Conservation (phyloP, 2,888 invertebrate species). For the Teleiodes luculella region DNA sequence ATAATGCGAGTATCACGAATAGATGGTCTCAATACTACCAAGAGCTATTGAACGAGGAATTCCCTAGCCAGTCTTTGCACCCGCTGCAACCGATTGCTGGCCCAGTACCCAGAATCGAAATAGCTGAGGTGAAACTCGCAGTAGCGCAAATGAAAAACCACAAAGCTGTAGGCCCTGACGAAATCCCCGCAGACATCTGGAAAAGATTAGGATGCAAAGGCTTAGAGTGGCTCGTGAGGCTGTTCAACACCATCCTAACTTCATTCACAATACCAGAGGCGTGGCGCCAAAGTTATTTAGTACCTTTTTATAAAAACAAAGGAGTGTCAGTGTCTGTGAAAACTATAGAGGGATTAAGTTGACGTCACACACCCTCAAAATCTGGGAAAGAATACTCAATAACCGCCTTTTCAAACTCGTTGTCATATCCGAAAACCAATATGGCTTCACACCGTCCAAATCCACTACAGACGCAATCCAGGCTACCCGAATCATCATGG, state of each 20-base stretch:
- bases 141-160: not conserved
- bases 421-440: not conserved
- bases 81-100: conserved; percentile 14
- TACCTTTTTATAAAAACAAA: conserved; percentile 13
- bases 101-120: not conserved
- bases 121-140: not conserved
- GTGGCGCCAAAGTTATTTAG: conserved; percentile 10
- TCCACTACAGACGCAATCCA: conserved; percentile 8
- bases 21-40: conserved; percentile 17
- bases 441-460: not conserved
- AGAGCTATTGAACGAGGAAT: conserved; percentile 19
- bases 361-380: conserved; percentile 10
- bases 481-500: not conserved
- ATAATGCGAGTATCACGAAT: conserved; percentile 9
- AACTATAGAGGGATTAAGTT: conserved; percentile 10
- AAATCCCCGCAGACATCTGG: conserved; percentile 15
- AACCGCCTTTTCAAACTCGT: too few species aligned
- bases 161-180: conserved; percentile 14
- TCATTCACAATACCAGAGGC: conserved; percentile 6
- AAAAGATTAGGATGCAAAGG: conserved; percentile 8
- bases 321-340: conserved; percentile 3
- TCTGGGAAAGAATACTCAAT: not conserved
- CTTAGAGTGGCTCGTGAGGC: not conserved
- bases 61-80: conserved; percentile 11
- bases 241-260: not conserved